These are phyloP conservation scores for Drosophila nigrodunni DNA, from an alignment of 1,140 invertebrate species.

Conservation along the genomic window DNA sequence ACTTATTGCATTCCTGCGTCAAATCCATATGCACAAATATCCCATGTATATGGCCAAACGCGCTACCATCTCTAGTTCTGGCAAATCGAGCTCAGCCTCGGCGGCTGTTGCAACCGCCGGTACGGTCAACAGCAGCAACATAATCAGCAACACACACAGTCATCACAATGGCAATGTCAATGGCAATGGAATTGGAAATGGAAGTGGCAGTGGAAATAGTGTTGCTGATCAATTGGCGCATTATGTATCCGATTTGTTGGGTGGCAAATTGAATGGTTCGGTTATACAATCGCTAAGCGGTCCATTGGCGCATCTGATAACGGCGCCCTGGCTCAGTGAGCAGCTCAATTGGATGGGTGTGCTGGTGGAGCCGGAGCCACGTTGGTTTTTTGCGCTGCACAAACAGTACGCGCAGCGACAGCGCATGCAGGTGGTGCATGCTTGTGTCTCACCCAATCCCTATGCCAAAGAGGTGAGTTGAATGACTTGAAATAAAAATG, in stretches of 20 bases:
- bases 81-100: conserved; percentile 45
- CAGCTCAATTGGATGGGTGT: conserved; percentile 90
- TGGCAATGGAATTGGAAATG: conserved; percentile 8
- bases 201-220: conserved; percentile 36
- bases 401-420: conserved; percentile 86
- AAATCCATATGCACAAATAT: conserved; percentile 86
- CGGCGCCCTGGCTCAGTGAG: conserved; percentile 88
- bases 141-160: conserved; percentile 7
- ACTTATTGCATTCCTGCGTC: conserved; percentile 89
- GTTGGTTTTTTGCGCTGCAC: conserved; percentile 88
- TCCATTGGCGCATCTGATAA: conserved; percentile 82
- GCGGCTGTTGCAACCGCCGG: conserved; percentile 35
- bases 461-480: conserved; percentile 90
- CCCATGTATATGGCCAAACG: conserved; percentile 82
- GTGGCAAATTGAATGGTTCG: conserved; percentile 85
- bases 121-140: conserved; percentile 34
- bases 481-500: not conserved
- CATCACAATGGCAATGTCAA: conserved; percentile 12
- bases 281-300: conserved; percentile 86
- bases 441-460: conserved; percentile 90
- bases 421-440: conserved; percentile 88
- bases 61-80: conserved; percentile 48
- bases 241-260: conserved; percentile 84
- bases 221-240: conserved; percentile 85
- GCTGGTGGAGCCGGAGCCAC: conserved; percentile 90